Base-by-base conservation (phyloP, 1,140 invertebrate species). In the Calycopis cecrops region DNA sequence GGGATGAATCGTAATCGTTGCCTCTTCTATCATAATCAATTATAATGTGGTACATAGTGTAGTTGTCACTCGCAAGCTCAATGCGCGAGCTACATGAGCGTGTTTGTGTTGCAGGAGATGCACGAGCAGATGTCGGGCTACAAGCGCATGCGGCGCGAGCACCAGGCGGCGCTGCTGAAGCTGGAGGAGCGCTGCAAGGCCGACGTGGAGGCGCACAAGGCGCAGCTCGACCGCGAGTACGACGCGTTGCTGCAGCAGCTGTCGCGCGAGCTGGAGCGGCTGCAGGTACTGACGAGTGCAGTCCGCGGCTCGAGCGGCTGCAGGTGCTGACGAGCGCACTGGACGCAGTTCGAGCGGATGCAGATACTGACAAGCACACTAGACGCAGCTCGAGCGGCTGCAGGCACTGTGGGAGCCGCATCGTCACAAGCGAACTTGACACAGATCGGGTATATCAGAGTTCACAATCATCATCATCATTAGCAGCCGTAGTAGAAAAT, bases 121-220 rank as follows among this genome's bases (percentile, higher is more conserved):
- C 96, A 99, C 85, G 98, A 99, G 88, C 98, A 99, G 88, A 99
- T 99, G 96, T 96, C 96, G 42, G 98, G 98, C 4, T 99, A 99
- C 85, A 99, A 99, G 88, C 91, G 98, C 59, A 98, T 99, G 95
- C 92, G 98, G 59, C 91, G 97, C 52, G 97, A 98, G 81, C 98
- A 99, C 87, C 98, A 99, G 86, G 96, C 96, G 68, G 97, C 98
- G 64, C 90, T 99, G 72, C 74, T 93, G 21, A 95, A 94, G 85
- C 88, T 99, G 69, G 98, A 99, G 88, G 96, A 98, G 81, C 94
- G 95, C 67, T 99, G 98, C 89, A 94, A 96, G 86, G 91, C 94
- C 65, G 98, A 99, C 89, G 97, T 99, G 92, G 98, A 99, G 74
- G 94, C 94, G 73, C 96, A 99, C 86, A 98, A 99, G 83, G 92